These are phyloP conservation scores for Danio aesculapii DNA, from an alignment of 2,797 vertebrate genomes.

Conservation along the genomic window DNA sequence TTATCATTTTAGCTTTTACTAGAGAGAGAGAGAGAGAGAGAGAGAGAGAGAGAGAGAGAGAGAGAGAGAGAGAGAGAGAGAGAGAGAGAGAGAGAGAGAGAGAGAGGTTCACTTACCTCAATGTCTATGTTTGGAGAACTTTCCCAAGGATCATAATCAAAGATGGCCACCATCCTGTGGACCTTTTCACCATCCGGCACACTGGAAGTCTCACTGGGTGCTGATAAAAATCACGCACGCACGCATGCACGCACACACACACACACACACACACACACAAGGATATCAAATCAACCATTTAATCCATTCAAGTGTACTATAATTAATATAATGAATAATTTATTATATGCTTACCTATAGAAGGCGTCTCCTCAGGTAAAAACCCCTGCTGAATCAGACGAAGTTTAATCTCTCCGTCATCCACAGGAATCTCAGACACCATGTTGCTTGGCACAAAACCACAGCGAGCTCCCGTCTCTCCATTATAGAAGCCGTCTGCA, in stretches of 20 bases:
- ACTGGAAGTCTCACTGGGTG: constrained; percentile 59
- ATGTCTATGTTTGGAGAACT: constrained; percentile 91
- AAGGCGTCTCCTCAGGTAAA: constrained; percentile 73
- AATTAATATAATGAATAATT: background rate
- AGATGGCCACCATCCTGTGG: constrained; percentile 88
- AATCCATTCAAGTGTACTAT: background rate
- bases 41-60: background rate
- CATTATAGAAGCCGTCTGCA: constrained; percentile 90
- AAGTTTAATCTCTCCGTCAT: constrained; percentile 79
- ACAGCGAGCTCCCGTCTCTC: constrained; percentile 84
- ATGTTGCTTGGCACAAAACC: constrained; percentile 96
- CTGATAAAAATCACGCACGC: constrained; percentile 58
- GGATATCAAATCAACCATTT: background rate
- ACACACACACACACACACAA: too few relatives aligned
- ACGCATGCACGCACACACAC: too few relatives aligned
- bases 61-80: background rate
- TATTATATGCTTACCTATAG: constrained; percentile 76
- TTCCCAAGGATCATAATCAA: constrained; percentile 93
- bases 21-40: too few relatives aligned
- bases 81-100: too few relatives aligned
- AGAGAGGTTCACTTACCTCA: constrained; percentile 78
- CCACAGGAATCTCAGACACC: constrained; percentile 92
- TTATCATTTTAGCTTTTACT: too few relatives aligned
- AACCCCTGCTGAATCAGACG: constrained; percentile 85
- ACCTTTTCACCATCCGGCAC: constrained; percentile 68